Base-by-base conservation (phyloP, 2,797 vertebrate species). In the Heteromormyrus szaboi region DNA sequence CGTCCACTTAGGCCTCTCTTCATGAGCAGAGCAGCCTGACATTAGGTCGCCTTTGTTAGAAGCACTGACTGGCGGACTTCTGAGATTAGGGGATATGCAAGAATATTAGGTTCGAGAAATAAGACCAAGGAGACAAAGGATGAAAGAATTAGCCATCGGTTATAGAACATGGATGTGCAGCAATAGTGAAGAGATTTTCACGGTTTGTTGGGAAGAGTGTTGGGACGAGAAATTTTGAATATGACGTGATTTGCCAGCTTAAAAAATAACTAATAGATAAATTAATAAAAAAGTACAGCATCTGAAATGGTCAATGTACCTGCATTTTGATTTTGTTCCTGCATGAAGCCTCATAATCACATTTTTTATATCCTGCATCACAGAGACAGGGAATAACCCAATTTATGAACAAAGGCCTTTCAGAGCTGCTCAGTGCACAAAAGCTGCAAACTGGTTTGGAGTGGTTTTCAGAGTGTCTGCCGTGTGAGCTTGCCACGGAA, bases 371-470 rank as follows among this genome's bases (percentile, higher is more conserved):
- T 48, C 53, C 76, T 62, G 25, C 14, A 53, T 62, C 22, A 33
- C 54, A 46, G 44, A 65, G 88, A 88, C 88, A 85, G 87, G 90
- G 92, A 89, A 29, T 4, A 56, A 56, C 12, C 93, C 93, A 93
- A 95, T 95, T 94, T 92, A 93, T 91, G 92, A 89, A 37, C 89
- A 95, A 95, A 91, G 89, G 92, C 92, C 89, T 92, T 95, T 96
- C 93, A 94, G 91, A 92, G 90, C 90, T 92, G 90, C 89, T 88
- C 92, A 54, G 41, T 88, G 79, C 41, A 62, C 56, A 88, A 85
- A 85, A 88, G 46, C 81, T 84, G 81, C 33, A 79, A 56, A 53
- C 76, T 46, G 37, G 51, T 44, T 84, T 88, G 50, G 59, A 88
- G 88, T 29, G 76, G 17, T 48, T 81, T 79, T 25, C 50, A 84